These are phyloP conservation scores for Pandemis heparana DNA, from an alignment of 2,888 invertebrate genomes.

Conservation along the genomic window DNA sequence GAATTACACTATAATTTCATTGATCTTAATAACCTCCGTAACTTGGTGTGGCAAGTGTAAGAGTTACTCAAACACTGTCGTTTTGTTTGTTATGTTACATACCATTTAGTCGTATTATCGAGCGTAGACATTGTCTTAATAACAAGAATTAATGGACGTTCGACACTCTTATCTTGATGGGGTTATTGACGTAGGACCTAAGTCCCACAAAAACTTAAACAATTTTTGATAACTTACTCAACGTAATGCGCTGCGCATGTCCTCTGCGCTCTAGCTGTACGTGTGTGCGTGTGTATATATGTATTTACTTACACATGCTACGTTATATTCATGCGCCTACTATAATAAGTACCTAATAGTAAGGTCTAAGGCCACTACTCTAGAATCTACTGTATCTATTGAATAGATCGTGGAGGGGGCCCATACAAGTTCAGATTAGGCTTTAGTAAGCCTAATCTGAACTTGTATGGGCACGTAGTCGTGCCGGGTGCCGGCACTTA, in stretches of 20 bases:
- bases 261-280: neutral
- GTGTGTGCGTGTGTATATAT: neutral
- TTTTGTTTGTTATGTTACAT: slow-evolving; percentile 16
- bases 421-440: too few species aligned
- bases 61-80: slow-evolving; percentile 23
- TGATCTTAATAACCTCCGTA: slow-evolving; percentile 3
- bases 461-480: too few species aligned
- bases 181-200: slow-evolving; percentile 65
- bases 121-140: slow-evolving; percentile 30
- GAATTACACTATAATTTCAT: neutral
- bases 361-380: too few species aligned
- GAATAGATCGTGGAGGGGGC: too few species aligned
- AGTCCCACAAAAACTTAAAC: slow-evolving; percentile 14
- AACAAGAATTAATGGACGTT: slow-evolving; percentile 58
- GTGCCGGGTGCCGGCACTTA: too few species aligned
- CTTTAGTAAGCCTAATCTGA: too few species aligned
- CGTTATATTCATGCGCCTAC: too few species aligned
- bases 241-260: slow-evolving; percentile 8
- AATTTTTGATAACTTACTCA: slow-evolving; percentile 15
- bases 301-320: neutral
- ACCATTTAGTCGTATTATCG: slow-evolving; percentile 31
- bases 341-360: too few species aligned
- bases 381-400: too few species aligned
- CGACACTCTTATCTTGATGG: slow-evolving; percentile 70
- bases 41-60: slow-evolving; percentile 11